Evolutionary conservation across 2,797 vertebrate species (phyloP).

Genomic region (Cryptoprocta ferox): DNA sequence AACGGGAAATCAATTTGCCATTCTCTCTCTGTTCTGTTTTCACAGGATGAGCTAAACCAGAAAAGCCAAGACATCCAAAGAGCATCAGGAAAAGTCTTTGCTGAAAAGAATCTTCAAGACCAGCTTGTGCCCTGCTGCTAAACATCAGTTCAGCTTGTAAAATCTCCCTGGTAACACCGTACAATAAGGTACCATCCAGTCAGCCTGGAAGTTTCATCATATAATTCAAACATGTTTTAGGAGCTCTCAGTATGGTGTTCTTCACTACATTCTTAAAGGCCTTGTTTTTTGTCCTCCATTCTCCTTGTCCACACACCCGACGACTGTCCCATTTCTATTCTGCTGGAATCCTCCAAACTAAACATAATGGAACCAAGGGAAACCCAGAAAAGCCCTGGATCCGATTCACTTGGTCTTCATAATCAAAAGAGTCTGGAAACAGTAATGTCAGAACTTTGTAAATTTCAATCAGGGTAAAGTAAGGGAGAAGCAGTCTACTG

Average conservation of each 20-base stretch:
- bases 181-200: constrained; percentile 38
- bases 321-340: constrained; percentile 58
- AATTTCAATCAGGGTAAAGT: constrained; percentile 11
- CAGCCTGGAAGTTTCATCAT: constrained; percentile 55
- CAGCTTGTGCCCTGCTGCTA: constrained; percentile 53
- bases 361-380: constrained; percentile 57
- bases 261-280: constrained; percentile 45
- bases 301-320: constrained; percentile 61
- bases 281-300: constrained; percentile 64
- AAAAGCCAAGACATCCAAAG: constrained; percentile 37
- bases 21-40: neutral
- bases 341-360: constrained; percentile 49
- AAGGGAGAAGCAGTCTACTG: neutral
- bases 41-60: constrained; percentile 6
- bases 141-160: constrained; percentile 73
- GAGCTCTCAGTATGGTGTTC: constrained; percentile 61
- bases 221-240: constrained; percentile 72
- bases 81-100: constrained; percentile 31
- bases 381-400: constrained; percentile 69
- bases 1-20: constrained; percentile 25
- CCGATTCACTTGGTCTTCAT: constrained; percentile 44
- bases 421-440: constrained; percentile 62
- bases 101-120: constrained; percentile 62
- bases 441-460: constrained; percentile 25
- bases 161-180: constrained; percentile 67